These are phyloP conservation scores for Lithophane semibrunnea DNA, from an alignment of 2,888 invertebrate genomes.

Conservation along the genomic window DNA sequence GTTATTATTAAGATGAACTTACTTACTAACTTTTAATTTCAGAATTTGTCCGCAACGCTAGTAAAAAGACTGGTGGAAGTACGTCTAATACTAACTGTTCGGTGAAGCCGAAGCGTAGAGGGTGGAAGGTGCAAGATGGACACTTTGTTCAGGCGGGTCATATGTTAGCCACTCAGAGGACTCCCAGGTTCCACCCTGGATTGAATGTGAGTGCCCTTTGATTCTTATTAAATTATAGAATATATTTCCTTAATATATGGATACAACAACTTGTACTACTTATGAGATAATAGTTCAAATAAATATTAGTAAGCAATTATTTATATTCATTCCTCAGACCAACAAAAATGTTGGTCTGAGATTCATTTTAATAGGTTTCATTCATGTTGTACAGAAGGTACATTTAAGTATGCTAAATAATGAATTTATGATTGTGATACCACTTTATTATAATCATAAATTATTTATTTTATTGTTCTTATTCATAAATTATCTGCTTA, in stretches of 20 bases:
- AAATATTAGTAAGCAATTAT: neutral
- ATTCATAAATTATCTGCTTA: neutral
- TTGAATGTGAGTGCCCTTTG: constrained; percentile 91
- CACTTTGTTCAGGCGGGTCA: constrained; percentile 92
- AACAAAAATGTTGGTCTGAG: too few species aligned
- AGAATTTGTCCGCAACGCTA: constrained; percentile 84
- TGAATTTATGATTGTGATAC: too few species aligned
- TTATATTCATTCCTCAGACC: too few species aligned
- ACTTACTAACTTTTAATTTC: constrained; percentile 25
- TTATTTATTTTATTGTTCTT: too few species aligned
- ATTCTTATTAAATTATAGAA: neutral
- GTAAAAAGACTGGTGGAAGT: constrained; percentile 94
- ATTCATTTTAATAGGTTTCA: too few species aligned
- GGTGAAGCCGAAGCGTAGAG: constrained; percentile 94
- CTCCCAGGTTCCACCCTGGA: constrained; percentile 94
- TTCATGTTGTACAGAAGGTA: too few species aligned
- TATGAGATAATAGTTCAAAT: neutral
- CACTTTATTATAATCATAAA: too few species aligned
- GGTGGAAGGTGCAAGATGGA: constrained; percentile 94
- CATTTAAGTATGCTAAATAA: too few species aligned
- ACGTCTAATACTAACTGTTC: constrained; percentile 93
- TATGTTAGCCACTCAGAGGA: constrained; percentile 93
- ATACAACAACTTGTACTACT: neutral
- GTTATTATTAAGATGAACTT: constrained; percentile 6
- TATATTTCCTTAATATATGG: neutral